Evolutionary conservation across 2,113 vertebrate genomes (phyloP).

Genomic region (Calypte anna): DNA sequence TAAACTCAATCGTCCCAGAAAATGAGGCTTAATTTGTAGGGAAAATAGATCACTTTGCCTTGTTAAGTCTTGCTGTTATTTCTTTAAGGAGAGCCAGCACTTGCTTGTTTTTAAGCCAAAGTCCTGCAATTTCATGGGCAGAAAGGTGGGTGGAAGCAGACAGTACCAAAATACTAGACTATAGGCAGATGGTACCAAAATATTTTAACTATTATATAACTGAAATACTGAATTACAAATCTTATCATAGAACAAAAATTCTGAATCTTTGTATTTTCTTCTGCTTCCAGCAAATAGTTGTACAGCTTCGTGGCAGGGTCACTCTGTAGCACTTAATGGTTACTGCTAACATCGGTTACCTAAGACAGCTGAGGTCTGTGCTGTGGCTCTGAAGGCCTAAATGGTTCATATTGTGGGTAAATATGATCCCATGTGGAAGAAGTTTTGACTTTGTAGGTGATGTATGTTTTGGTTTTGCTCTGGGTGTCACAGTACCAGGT

Average conservation of each 20-base stretch:
- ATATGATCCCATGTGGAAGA: background rate
- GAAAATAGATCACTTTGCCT: background rate
- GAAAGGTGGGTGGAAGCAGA: background rate
- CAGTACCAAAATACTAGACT: background rate
- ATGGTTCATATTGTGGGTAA: background rate
- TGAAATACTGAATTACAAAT: background rate
- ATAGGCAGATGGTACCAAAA: background rate
- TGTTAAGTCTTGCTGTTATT: background rate
- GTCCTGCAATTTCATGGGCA: background rate
- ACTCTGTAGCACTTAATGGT: background rate
- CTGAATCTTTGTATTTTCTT: background rate
- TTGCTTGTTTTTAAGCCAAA: background rate
- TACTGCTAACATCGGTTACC: background rate
- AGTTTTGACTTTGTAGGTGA: background rate
- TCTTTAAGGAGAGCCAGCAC: background rate
- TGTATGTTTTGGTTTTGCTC: background rate
- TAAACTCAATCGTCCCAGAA: constrained; percentile 27
- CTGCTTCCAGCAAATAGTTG: background rate
- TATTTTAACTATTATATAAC: background rate
- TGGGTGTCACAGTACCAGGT: background rate
- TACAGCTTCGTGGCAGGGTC: background rate
- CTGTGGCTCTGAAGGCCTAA: background rate
- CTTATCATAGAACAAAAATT: background rate
- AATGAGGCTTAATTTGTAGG: constrained; percentile 17
- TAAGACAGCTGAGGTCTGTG: background rate